Base-by-base conservation (phyloP, 1,140 invertebrate genomes). In the Drosophila ficusphila region DNA sequence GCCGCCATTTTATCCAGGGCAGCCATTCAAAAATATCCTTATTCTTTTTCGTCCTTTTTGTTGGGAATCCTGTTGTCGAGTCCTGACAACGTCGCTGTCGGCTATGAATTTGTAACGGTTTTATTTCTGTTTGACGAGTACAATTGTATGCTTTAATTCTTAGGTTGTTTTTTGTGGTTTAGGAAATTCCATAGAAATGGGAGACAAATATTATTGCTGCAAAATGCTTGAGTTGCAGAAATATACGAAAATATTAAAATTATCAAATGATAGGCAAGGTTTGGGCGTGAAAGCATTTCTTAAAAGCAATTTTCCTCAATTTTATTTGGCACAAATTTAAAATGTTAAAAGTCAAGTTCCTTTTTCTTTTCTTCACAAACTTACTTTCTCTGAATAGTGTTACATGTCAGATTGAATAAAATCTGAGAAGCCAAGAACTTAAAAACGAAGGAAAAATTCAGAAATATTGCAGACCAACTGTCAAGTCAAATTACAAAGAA, bases 401-500 rank as follows among this genome's bases (percentile, higher is more conserved):
- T 9, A 8, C 21, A 27, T 41, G 34, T 12, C 65, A 61, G 8
- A 5, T 21, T 27, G 9, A 51, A 49, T 41, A 29, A 44, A 62
- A 69, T 47, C 52, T 41, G 16, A 27, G 18, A 21, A 33, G 27
- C 33, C 23, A n/a, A 29, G 4, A 39, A 56, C 23, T 44, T 62
- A 42, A 44, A 39, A 27, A 21, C 14, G 19, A 25, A 42, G 68
- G 12, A 23, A 41, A 41, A 7, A 54, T 16, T 23, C 1, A 56
- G 34, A 67, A 33, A 34, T 23, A 49, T 29, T 71, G 14, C 14
- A 53, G 46, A 25, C 67, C 8, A 21, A 33, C 68, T 72, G 68
- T 52, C 56, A 72, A 52, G 69, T 61, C 47, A 62, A 52, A 48
- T 72, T 62, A 52, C 64, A 72, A 72, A 34, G 34, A 52, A 71